Evolutionary conservation across 2,888 invertebrate species (phyloP).

Genomic region (Clunio marinus): DNA sequence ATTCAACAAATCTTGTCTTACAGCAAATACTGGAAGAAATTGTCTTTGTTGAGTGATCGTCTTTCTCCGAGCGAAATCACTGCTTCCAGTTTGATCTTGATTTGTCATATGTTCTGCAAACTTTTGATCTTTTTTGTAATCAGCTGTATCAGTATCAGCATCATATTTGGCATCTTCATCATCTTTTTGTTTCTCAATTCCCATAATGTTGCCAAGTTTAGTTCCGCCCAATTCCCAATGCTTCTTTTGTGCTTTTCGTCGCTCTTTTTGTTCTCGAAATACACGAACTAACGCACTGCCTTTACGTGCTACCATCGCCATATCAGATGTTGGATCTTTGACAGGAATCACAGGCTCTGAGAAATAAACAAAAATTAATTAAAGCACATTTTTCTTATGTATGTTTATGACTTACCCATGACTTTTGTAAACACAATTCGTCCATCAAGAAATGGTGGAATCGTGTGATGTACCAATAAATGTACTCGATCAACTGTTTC

Average conservation of each 20-base stretch:
- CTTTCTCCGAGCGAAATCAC: constrained; percentile 82
- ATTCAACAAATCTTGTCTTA: constrained; percentile 85
- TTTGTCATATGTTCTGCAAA: constrained; percentile 92
- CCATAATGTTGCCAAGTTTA: constrained; percentile 84
- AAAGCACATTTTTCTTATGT: background rate
- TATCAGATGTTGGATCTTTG: constrained; percentile 93
- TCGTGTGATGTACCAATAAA: constrained; percentile 93
- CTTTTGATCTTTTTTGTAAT: constrained; percentile 90
- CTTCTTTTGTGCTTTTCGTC: constrained; percentile 95
- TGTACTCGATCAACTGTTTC: constrained; percentile 93
- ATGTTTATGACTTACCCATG: constrained; percentile 31
- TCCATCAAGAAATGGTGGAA: constrained; percentile 98
- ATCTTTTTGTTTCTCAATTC: constrained; percentile 77
- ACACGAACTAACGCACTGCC: constrained; percentile 86
- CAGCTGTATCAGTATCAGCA: constrained; percentile 67
- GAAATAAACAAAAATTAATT: constrained; percentile 49
- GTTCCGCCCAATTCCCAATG: constrained; percentile 99
- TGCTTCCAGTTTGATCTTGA: constrained; percentile 60
- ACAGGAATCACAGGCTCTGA: constrained; percentile 97
- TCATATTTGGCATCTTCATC: constrained; percentile 64
- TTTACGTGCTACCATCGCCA: constrained; percentile 93
- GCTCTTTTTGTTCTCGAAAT: constrained; percentile 92
- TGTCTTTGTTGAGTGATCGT: constrained; percentile 82
- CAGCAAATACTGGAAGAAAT: constrained; percentile 92
- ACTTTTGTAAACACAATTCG: constrained; percentile 97